Evolutionary conservation across 2,888 invertebrate genomes (phyloP).

Genomic region (Eumerus sabulonum): DNA sequence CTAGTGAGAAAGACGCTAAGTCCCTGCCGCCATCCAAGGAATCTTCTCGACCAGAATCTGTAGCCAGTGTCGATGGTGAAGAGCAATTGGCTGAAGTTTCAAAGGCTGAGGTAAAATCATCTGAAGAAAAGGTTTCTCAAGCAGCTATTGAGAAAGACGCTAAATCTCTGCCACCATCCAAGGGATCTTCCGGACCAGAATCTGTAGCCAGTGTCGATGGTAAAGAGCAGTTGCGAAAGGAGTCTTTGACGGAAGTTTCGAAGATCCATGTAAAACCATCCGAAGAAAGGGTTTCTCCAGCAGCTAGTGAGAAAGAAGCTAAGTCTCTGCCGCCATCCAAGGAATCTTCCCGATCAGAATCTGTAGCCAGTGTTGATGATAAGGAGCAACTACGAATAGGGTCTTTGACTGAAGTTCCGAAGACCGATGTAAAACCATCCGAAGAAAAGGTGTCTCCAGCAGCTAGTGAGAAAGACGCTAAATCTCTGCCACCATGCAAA

Average conservation of each 20-base stretch:
- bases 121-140: conserved; percentile 45
- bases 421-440: conserved; percentile 29
- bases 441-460: too few species aligned
- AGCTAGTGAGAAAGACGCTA: neutral
- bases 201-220: conserved; percentile 30
- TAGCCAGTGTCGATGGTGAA: conserved; percentile 70
- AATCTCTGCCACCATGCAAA: neutral
- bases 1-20: conserved; percentile 43
- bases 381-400: conserved; percentile 14
- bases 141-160: conserved; percentile 33
- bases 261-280: neutral
- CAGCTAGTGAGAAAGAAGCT: conserved; percentile 62
- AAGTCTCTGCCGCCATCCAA: conserved; percentile 61
- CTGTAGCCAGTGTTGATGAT: conserved; percentile 10
- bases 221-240: conserved; percentile 10
- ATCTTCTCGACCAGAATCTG: conserved; percentile 50
- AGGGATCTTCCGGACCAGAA: conserved; percentile 45
- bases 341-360: too few species aligned
- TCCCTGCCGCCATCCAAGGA: conserved; percentile 21
- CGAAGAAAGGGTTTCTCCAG: neutral
- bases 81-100: conserved; percentile 37
- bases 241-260: conserved; percentile 1
- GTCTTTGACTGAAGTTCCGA: conserved; percentile 19
- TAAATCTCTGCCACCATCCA: conserved; percentile 33
- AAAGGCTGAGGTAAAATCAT: conserved; percentile 51